Base-by-base conservation (phyloP, 2,113 vertebrate species). In the Tetraodon nigroviridis region DNA sequence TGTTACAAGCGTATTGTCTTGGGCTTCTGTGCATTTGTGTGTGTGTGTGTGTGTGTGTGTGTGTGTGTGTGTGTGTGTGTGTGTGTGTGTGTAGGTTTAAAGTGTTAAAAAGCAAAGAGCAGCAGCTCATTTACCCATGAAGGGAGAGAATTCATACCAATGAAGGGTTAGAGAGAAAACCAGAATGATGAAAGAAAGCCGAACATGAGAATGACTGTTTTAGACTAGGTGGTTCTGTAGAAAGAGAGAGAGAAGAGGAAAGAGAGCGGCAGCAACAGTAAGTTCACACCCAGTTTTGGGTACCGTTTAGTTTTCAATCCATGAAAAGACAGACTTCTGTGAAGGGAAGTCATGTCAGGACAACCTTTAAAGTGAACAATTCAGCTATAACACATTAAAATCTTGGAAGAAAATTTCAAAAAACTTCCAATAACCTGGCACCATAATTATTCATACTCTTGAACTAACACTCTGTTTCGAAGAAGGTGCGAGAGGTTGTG, bases 111-210 rank as follows among this genome's bases (percentile, higher is more conserved):
- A 66, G 52, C 54, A 42, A 29, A 71, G 61, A 52, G 53, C 46
- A 29, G 20, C 50, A 47, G 55, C 49, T 17, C 37, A 24, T 51
- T 61, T 46, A 81, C 73, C 44, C 17, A n/a, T 46, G 32, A 37
- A 27, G 5, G 5, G 10, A 37, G 32, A 37, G 32, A 7, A 51
- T 6, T 67, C 61, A 68, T 12, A 67, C 66, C 62, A 69, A 78
- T 16, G 20, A 29, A 55, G 61, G 61, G 49, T 29, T 20, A 51
- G 55, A 62, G 67, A 76, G 82, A 82, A 84, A 84, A 72, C 78
- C 61, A 58, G 42, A 61, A 18, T 72, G 74, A 84, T 84, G 78
- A 71, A 55, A 56, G 18, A 78, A 78, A 70, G 82, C 81, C 41
- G 79, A 77, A 82, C 3, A 60, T 21, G 55, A 62, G 16, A 71